Conservation (phyloP, 2,888 invertebrate species). For the Lomographa bimaculata region DNA sequence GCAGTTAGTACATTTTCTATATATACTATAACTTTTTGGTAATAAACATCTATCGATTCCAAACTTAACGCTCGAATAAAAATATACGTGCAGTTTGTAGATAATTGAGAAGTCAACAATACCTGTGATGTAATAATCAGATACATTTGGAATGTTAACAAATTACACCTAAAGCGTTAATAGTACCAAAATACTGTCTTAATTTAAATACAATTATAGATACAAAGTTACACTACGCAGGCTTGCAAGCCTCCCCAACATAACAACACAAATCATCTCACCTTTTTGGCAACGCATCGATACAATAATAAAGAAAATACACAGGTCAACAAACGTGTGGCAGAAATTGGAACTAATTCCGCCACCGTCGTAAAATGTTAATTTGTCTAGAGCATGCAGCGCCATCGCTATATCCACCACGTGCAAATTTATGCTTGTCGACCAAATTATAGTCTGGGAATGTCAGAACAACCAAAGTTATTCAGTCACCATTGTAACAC, state of each 20-base stretch:
- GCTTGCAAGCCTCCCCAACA: conserved; percentile 13
- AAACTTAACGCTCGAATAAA: conserved; percentile 50
- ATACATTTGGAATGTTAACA: conserved; percentile 74
- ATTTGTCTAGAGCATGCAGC: too few species aligned
- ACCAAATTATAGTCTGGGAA: too few species aligned
- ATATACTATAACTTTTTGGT: conserved; percentile 59
- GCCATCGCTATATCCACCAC: too few species aligned
- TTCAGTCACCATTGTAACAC: conserved; percentile 14
- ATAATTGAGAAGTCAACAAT: conserved; percentile 36
- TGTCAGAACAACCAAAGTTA: too few species aligned
- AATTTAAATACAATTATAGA: conserved; percentile 68
- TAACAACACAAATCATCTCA: conserved; percentile 31
- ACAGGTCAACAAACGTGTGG: too few species aligned
- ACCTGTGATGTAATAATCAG: conserved; percentile 52
- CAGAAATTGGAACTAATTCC: too few species aligned
- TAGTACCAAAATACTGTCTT: conserved; percentile 71
- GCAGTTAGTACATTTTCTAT: conserved; percentile 65
- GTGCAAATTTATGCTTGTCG: too few species aligned
- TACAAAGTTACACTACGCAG: conserved; percentile 48
- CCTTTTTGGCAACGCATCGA: conserved; percentile 51
- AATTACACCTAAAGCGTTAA: conserved; percentile 64
- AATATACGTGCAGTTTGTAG: conserved; percentile 20
- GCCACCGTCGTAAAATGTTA: too few species aligned
- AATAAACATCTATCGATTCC: conserved; percentile 48
- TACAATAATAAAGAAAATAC: conserved; percentile 49